Evolutionary conservation across 2,888 invertebrate species (phyloP).

Genomic region (Unio pictorum): DNA sequence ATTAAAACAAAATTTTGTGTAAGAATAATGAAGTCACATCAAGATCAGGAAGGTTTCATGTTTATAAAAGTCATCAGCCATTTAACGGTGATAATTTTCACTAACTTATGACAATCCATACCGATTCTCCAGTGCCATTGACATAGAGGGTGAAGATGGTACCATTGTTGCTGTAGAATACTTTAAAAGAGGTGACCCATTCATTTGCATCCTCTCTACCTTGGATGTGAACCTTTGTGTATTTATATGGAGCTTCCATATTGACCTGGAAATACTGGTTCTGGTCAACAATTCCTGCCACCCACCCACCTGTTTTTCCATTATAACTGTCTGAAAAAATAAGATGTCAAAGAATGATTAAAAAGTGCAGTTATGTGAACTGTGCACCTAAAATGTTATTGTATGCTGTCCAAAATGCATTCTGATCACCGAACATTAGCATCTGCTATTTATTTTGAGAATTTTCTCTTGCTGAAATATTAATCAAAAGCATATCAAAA

Average conservation of each 20-base stretch:
- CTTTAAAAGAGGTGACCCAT: conserved; percentile 51
- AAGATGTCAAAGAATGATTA: not conserved
- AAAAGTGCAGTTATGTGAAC: too few species aligned
- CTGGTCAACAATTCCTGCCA: conserved; percentile 45
- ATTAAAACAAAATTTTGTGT: too few species aligned
- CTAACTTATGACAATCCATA: conserved; percentile 6
- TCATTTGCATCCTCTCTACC: conserved; percentile 50
- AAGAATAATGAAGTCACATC: too few species aligned
- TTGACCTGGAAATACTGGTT: conserved; percentile 59
- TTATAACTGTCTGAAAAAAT: conserved; percentile 30
- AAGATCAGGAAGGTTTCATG: not conserved
- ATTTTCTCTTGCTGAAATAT: too few species aligned
- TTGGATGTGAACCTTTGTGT: conserved; percentile 57
- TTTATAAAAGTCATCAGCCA: not conserved
- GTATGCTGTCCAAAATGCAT: not conserved
- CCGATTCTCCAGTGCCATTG: conserved; percentile 25
- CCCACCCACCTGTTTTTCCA: conserved; percentile 63
- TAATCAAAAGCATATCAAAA: too few species aligned
- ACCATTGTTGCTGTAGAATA: conserved; percentile 40
- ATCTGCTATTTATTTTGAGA: too few species aligned
- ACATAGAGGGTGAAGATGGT: conserved; percentile 26
- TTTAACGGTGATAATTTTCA: too few species aligned
- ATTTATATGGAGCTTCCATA: conserved; percentile 38
- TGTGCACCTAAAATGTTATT: too few species aligned
- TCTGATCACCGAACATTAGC: too few species aligned